Base-by-base conservation (phyloP, 1,140 invertebrate species). In the Hycleus phaleratus region DNA sequence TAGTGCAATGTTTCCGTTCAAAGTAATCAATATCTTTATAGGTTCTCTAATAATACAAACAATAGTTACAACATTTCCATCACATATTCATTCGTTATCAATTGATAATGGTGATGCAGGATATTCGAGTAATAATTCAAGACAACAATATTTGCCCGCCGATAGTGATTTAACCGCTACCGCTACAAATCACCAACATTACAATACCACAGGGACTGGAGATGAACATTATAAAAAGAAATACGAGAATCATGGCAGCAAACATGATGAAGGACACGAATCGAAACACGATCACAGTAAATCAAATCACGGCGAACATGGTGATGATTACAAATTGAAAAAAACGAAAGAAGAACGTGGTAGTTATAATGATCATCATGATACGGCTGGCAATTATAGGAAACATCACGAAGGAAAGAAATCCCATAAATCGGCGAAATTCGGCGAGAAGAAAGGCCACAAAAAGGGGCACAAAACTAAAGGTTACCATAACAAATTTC, bases 401-500 rank as follows among this genome's bases (percentile, higher is more conserved):
- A 79, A 84, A 56, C 84, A 88, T 65, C 85, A 86, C 67, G 85
- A 87, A 68, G 81, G 80, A 5, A 85, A 85, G 50, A 84, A 88
- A 58, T 85, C 85, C 0, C 82, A 86, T 65, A 88, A 90, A 64
- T 84, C 81, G 1, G 85, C 83, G 0, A 89, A 88, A 68, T 87
- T 83, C 61, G 81, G 73, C 59, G 82, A 89, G 68, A 89, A 88
- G 66, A 89, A 90, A 55, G 88, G 87, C 0, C 86, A 90, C 72
- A 88, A 86, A 61, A 87, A 84, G 62, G 83, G 83, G 12, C 82
- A 84, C 46, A 84, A 84, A 67, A 86, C 85, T 2, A 86, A 82
- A 46, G 87, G 87, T 0, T 89, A 85, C 67, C 86, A 90, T 64
- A 84, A 90, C 68, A 87, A 85, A 65, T 83, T 85, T 5, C 86